These are phyloP conservation scores for Isotomurus palustris DNA, from an alignment of 2,888 invertebrate species.

Conservation along the genomic window DNA sequence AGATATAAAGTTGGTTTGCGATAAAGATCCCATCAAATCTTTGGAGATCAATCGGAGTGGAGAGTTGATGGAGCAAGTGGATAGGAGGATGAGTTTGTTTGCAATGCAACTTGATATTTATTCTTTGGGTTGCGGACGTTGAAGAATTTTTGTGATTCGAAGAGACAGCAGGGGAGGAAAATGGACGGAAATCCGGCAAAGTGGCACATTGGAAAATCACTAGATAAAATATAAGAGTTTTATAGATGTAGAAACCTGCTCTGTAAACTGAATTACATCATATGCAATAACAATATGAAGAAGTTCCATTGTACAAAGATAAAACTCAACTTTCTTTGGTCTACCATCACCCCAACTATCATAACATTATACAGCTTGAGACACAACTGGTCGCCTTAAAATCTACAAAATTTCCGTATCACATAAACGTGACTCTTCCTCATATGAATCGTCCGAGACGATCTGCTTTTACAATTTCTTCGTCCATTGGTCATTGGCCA, in stretches of 20 bases:
- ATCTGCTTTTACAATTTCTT: conserved; percentile 32
- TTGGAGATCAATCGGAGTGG: background rate
- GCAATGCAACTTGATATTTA: no score
- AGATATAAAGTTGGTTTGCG: background rate
- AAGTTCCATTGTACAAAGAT: conserved; percentile 29
- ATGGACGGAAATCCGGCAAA: conserved; percentile 14
- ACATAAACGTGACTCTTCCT: conserved; percentile 30
- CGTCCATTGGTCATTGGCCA: conserved; percentile 39
- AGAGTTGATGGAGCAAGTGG: background rate
- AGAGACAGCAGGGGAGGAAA: background rate
- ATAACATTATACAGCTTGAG: background rate
- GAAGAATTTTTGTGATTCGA: background rate
- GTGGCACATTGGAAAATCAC: conserved; percentile 33
- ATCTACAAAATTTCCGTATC: conserved; percentile 38
- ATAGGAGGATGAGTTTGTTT: background rate
- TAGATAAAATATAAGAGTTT: conserved; percentile 39
- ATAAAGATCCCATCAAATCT: background rate
- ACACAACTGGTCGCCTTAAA: conserved; percentile 11
- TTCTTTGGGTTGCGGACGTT: conserved; percentile 4
- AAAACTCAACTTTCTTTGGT: conserved; percentile 32
- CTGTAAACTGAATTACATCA: conserved; percentile 42
- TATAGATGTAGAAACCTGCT: conserved; percentile 29
- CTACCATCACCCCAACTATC: conserved; percentile 22
- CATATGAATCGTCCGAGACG: conserved; percentile 26
- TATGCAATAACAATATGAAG: conserved; percentile 45